A percentile compares a stretch with the other conserved stretches of the same genome.
Evolutionary conservation across 1,140 invertebrate genomes (phyloP).

Genomic region (Hypothenemus hampei): DNA sequence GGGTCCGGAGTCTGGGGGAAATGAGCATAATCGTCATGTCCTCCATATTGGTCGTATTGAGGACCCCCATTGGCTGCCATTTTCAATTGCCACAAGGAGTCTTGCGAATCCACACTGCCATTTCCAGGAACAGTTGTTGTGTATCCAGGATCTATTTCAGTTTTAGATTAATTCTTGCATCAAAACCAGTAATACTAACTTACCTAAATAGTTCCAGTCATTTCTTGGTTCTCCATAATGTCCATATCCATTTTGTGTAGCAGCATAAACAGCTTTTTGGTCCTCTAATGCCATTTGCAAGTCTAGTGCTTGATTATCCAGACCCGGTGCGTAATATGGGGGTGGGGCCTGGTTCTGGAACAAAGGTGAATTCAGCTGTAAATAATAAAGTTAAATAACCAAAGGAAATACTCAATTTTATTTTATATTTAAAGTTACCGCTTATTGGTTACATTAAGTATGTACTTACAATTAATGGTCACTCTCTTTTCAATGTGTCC

Average conservation of each 20-base stretch:
- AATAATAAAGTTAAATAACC: conserved; percentile 12
- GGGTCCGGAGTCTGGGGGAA: conserved; percentile 64
- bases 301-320: conserved; percentile 87
- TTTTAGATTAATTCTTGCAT: no score
- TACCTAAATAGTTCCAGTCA: conserved; percentile 24
- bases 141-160: conserved; percentile 22
- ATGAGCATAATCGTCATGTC: conserved; percentile 80
- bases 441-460: no score
- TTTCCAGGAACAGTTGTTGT: conserved; percentile 28
- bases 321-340: conserved; percentile 80
- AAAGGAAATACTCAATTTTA: no score
- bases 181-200: neutral
- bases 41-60: conserved; percentile 28
- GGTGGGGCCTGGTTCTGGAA: conserved; percentile 72
- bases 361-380: conserved; percentile 28
- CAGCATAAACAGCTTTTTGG: conserved; percentile 75
- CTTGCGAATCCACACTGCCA: conserved; percentile 88
- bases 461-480: conserved; percentile 28
- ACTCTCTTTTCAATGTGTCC: conserved; percentile 15
- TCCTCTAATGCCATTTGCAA: conserved; percentile 69
- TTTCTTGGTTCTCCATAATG: conserved; percentile 54
- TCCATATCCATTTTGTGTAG: conserved; percentile 76
- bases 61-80: conserved; percentile 54
- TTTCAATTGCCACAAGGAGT: conserved; percentile 93
- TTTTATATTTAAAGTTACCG: no score